Percentiles rank a stretch among this genome's conserved stretches.
phyloP scores from a whole-genome alignment of 2,888 invertebrate species.

The Phytoseiulus persimilis region DNA sequence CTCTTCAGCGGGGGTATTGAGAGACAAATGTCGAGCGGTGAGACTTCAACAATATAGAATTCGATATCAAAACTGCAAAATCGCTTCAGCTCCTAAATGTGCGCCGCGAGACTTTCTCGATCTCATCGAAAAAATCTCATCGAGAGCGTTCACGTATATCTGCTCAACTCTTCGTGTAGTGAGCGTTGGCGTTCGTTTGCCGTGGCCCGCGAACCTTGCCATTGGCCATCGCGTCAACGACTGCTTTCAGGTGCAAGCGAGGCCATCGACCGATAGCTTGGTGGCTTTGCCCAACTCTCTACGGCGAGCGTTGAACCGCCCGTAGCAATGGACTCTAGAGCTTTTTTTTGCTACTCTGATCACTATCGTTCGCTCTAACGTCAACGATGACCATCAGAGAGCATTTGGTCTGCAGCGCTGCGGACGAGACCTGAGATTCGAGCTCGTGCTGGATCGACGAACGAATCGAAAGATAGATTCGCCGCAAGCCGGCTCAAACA shows the following conservation, averaged over 20 bases:
- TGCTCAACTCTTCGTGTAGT: not conserved
- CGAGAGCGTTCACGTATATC: not conserved
- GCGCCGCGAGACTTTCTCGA: not conserved
- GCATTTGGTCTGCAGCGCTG: not conserved
- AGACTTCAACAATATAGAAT: too few species aligned
- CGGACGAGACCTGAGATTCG: not conserved
- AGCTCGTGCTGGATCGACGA: too few species aligned
- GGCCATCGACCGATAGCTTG: not conserved
- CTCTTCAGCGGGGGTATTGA: too few species aligned
- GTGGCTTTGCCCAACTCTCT: not conserved
- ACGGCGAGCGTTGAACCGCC: not conserved
- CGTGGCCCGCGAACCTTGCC: not conserved
- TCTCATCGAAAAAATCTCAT: not conserved
- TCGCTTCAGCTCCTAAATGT: not conserved
- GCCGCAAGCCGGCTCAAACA: not conserved
- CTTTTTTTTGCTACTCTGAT: not conserved
- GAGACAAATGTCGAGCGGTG: too few species aligned
- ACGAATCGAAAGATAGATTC: too few species aligned
- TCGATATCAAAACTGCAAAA: not conserved
- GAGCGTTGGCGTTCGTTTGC: not conserved
- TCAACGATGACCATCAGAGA: not conserved
- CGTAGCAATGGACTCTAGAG: not conserved
- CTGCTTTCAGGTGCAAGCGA: not conserved
- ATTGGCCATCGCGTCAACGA: not conserved
- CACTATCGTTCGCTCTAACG: not conserved